Evolutionary conservation across 2,113 vertebrate genomes (phyloP), one percentile per base, ranked within the genome.

Genomic region (Cyanoderma ruficeps): DNA sequence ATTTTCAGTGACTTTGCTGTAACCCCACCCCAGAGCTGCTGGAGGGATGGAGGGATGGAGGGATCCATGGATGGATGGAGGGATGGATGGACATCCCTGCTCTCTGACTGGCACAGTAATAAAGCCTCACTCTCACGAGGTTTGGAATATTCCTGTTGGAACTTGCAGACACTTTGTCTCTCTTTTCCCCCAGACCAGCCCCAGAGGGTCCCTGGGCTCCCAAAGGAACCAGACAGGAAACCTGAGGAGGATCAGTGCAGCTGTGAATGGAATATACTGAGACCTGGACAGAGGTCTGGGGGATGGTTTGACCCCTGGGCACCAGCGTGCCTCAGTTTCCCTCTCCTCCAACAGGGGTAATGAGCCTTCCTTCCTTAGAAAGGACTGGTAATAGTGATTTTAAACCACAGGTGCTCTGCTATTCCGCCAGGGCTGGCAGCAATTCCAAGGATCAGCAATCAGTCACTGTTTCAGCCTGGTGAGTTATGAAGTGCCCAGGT

Each of bases 261-360:
- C 67, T 55, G 6, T 6, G 15, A 41, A 56, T 42, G 64, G 60
- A 56, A 64, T 11, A 15, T 5, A 1, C 37, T 25, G 44, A 50
- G 69, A n/a, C 7, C 25, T 31, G 20, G 2, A 0, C 59, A n/a
- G 49, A 22, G 35, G 10, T 20, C 4, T 46, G 6, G 8, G 42
- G 19, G 18, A 7, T 22, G 22, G 2, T 59, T 44, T 59, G 59
- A 21, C 7, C 52, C 50, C 35, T 19, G 42, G 27, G 47, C 52
- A 47, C 18, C 5, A 7, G 0, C 0, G 11, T 79, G 84, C 74
- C 74, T 82, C 69, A 1, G 55, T 96, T 94, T 94, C 78, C 84
- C 71, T 52, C 59, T 31, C 46, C 39, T 7, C 10, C n/a, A 37
- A 7, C 8, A 12, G 21, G 11, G 31, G 53, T 22, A 71, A 64